Evolutionary conservation across 2,797 vertebrate genomes (phyloP), one percentile per base, ranked within the genome.

Genomic region (Molossus molossus): DNA sequence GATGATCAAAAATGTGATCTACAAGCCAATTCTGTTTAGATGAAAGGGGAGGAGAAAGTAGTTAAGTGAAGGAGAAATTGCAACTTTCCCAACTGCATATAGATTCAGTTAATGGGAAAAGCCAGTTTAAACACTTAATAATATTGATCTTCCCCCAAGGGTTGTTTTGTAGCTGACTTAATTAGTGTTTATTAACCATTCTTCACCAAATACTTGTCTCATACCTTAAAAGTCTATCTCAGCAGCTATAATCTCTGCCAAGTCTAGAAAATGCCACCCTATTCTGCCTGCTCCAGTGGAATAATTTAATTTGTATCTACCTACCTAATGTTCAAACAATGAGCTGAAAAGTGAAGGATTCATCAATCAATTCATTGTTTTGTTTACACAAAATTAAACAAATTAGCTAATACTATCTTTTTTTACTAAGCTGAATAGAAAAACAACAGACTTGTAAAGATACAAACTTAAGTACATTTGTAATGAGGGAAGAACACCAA

Each of bases 181-280:
- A 96, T 97, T 97, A 97, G 60, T 89, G 91, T 96, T 97, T 96
- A 90, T 94, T 94, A 96, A 91, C 65, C 45, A 81, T 86, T 95
- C 76, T 91, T 86, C n/a, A 87, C 75, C 83, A 93, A 94, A 81
- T 89, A 81, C 48, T 95, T 96, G 55, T 91, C 88, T 93, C 95
- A 92, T 90, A 76, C 65, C 70, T 95, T 94, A 76, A 80, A 97
- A 87, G 65, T 93, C 84, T 91, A 73, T 92, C 33, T 91, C 33
- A 93, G 67, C 57, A 91, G 33, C 72, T 94, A 25, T 79, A 85
- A 91, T 96, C 27, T 58, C 83, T 91, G 23, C 40, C n/a, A 73
- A 25, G 84, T 9, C 11, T 87, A 73, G 72, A 79, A 97, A 95
- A 86, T 73, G 53, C 18, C 50, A 80, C 50, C 64, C 65, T 86